Conservation (phyloP, 2,888 invertebrate genomes). For the Gerris lacustris region DNA sequence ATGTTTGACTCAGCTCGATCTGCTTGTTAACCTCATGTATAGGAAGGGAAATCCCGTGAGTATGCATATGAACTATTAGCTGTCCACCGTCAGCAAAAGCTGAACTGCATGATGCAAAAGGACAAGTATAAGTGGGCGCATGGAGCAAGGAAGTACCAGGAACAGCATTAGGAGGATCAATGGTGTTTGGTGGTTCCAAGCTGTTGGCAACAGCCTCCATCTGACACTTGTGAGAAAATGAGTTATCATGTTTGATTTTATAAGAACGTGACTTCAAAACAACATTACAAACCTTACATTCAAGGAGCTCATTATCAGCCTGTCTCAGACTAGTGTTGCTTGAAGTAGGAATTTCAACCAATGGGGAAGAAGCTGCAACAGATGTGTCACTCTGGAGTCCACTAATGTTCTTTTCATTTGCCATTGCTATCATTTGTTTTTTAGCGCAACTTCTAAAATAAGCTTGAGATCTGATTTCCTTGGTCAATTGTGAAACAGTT, state of each 20-base stretch:
- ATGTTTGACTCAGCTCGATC: background rate
- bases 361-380: background rate
- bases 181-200: background rate
- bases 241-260: slow-evolving; percentile 2
- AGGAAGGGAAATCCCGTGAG: slow-evolving; percentile 6
- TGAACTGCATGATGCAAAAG: slow-evolving; percentile 5
- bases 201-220: background rate
- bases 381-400: background rate
- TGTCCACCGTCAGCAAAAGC: background rate
- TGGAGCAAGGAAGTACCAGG: background rate
- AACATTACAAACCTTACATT: slow-evolving; percentile 6
- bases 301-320: background rate
- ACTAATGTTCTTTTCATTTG: no score
- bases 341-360: background rate
- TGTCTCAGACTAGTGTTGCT: background rate
- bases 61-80: slow-evolving; percentile 4
- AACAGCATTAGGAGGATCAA: background rate
- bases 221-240: background rate
- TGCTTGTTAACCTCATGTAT: background rate
- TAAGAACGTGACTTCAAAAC: background rate
- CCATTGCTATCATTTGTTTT: background rate
- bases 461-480: background rate
- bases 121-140: background rate
- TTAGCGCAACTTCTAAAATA: background rate
- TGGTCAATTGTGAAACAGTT: background rate